Evolutionary conservation across 1,140 invertebrate species (phyloP), one percentile per base, ranked within the genome.

Genomic region (Leptoteleia sp.): DNA sequence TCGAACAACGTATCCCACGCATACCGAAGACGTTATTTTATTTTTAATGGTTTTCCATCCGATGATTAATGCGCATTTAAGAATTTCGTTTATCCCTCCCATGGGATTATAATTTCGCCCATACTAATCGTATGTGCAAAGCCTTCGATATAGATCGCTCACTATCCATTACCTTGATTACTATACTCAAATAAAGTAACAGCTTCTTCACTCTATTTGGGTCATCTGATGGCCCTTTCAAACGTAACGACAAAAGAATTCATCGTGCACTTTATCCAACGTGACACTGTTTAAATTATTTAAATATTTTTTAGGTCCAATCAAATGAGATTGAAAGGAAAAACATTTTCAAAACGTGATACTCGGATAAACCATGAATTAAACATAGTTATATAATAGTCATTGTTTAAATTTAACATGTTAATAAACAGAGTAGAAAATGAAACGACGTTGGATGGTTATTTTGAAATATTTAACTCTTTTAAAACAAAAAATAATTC

Each of bases 131-230:
- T 25, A 29, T 5, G 29, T 15, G 12, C 29, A 11, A 12, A 22
- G 0, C 9, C n/a, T 27, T 47, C 1, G 22, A 12, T 12, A 12
- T 35, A 35, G n/a, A 11, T 11, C 19, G 22, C 22, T 7, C 25
- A n/a, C 17, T 33, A 22, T 27, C 33, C 35, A 54, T 54, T 54
- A 54, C 27, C 33, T 37, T 38, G 50, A 54, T 54, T 37, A 54
- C 19, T 40, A 17, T 42, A 3, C 35, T 38, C 8, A 38, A 16
- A 16, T 38, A 16, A n/a, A n/a, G 12, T 35, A 1, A 5, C 2
- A 5, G 19, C 5, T 35, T 35, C 11, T 12, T 12, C 7, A 1
- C n/a, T 31, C 0, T 9, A n/a, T 9, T 31, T 9, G 29, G 9
- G 3, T 1, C 9, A 31, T 31, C 29, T 31, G 8, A 31, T 31